A percentile compares a stretch with the other conserved stretches of the same genome.
Evolutionary conservation across 30 jellyfish, hydroid and myxozoan species (phyloP).

Genomic region (Cassiopea andromeda): DNA sequence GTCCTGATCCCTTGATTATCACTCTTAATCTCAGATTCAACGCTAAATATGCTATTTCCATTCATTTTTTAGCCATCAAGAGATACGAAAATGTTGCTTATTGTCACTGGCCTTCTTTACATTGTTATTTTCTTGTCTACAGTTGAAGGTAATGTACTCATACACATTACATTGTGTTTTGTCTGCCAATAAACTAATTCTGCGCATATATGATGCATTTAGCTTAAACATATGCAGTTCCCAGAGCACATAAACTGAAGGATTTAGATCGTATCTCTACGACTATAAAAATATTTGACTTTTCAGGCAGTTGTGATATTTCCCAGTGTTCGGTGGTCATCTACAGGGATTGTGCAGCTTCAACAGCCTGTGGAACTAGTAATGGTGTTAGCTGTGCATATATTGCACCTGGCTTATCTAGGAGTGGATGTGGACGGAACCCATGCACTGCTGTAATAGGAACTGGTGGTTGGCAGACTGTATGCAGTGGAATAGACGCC

Average conservation of each 20-base stretch:
- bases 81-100: not conserved
- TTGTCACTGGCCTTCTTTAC: not conserved
- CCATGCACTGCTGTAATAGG: constrained; percentile 61
- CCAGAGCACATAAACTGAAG: not conserved
- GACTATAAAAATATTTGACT: not conserved
- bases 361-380: constrained; percentile 44
- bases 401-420: constrained; percentile 14
- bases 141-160: not conserved
- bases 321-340: constrained; percentile 44
- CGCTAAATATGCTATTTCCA: too few species aligned
- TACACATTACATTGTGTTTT: not conserved
- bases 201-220: not conserved
- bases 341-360: constrained; percentile 48
- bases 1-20: too few species aligned
- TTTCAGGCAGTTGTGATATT: constrained; percentile 34
- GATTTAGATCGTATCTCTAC: not conserved
- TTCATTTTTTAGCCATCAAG: not conserved
- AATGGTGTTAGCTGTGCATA: constrained; percentile 41
- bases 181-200: not conserved
- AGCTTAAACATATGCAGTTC: not conserved
- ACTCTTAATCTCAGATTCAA: not conserved
- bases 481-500: constrained; percentile 65
- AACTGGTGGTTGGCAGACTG: constrained; percentile 62
- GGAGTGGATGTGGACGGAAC: constrained; percentile 36
- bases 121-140: not conserved